phyloP scores from a whole-genome alignment of 2,888 invertebrate genomes.

The Drosophila paucipuncta region DNA sequence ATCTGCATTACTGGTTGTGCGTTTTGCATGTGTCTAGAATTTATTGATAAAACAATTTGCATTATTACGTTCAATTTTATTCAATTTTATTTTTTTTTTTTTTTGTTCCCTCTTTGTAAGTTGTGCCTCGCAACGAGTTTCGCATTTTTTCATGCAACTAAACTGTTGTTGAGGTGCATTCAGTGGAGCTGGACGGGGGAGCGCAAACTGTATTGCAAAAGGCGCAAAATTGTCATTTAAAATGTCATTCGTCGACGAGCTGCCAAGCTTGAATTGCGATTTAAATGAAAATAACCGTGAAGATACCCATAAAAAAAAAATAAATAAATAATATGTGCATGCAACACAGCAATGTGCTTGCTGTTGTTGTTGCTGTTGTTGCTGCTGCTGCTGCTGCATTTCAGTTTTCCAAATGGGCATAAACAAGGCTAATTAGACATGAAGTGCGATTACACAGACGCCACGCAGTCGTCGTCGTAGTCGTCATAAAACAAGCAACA shows the following conservation, averaged over 20 bases:
- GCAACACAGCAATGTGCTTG: conserved; percentile 42
- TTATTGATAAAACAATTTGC: conserved; percentile 80
- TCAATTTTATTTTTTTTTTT: conserved; percentile 29
- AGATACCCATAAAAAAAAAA: conserved; percentile 76
- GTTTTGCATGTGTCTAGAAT: conserved; percentile 70
- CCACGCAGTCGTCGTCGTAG: conserved; percentile 61
- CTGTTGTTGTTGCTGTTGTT: conserved; percentile 16
- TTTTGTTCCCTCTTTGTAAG: not conserved
- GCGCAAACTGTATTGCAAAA: conserved; percentile 46
- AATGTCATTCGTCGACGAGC: conserved; percentile 66
- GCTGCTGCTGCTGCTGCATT: conserved; percentile 47
- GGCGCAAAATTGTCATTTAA: conserved; percentile 81
- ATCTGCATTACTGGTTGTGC: conserved; percentile 43
- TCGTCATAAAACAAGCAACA: conserved; percentile 58
- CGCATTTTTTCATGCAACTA: conserved; percentile 26
- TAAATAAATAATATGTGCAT: conserved; percentile 45
- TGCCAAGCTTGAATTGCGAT: conserved; percentile 69
- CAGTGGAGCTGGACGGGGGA: not conserved
- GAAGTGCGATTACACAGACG: conserved; percentile 81
- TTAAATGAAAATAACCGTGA: conserved; percentile 81
- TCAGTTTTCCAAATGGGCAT: conserved; percentile 76
- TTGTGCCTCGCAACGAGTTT: conserved; percentile 14
- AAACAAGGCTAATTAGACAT: conserved; percentile 82
- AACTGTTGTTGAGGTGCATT: conserved; percentile 10
- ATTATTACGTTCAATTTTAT: conserved; percentile 75